Percentiles rank a stretch among this genome's conserved stretches.
phyloP scores from a whole-genome alignment of 2,888 invertebrate genomes.

The Eupithecia subumbrata region DNA sequence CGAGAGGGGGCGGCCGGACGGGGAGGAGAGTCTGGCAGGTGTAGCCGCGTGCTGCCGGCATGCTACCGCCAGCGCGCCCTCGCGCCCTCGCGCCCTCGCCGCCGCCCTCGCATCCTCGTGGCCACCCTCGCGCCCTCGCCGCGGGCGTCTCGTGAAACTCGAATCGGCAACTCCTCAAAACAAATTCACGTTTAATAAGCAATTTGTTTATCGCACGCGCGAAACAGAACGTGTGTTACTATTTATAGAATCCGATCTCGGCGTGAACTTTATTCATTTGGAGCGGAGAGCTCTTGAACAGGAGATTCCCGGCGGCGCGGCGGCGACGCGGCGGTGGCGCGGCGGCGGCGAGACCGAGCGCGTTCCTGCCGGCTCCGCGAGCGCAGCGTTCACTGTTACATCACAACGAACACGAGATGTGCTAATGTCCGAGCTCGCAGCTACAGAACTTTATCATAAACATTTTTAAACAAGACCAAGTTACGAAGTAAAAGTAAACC shows the following conservation, averaged over 20 bases:
- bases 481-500: not conserved
- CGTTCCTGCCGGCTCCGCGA: too few relatives aligned
- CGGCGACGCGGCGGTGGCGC: not conserved
- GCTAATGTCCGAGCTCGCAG: not conserved
- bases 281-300: slow-evolving; percentile 13
- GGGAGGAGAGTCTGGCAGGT: too few relatives aligned
- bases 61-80: not conserved
- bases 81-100: too few relatives aligned
- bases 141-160: not conserved
- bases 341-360: not conserved
- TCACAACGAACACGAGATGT: too few relatives aligned
- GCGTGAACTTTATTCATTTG: slow-evolving; percentile 30
- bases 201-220: slow-evolving; percentile 33
- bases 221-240: slow-evolving; percentile 25
- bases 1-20: too few relatives aligned
- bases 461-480: not conserved
- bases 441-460: not conserved
- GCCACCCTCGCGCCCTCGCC: not conserved
- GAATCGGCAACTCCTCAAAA: slow-evolving; percentile 20
- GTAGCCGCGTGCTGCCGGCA: too few relatives aligned
- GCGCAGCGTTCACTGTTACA: too few relatives aligned
- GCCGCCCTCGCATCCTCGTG: too few relatives aligned
- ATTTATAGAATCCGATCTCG: slow-evolving; percentile 26
- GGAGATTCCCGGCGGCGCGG: not conserved
- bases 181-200: slow-evolving; percentile 33